Conservation (phyloP, 2,797 vertebrate genomes). For the Erpetoichthys calabaricus region DNA sequence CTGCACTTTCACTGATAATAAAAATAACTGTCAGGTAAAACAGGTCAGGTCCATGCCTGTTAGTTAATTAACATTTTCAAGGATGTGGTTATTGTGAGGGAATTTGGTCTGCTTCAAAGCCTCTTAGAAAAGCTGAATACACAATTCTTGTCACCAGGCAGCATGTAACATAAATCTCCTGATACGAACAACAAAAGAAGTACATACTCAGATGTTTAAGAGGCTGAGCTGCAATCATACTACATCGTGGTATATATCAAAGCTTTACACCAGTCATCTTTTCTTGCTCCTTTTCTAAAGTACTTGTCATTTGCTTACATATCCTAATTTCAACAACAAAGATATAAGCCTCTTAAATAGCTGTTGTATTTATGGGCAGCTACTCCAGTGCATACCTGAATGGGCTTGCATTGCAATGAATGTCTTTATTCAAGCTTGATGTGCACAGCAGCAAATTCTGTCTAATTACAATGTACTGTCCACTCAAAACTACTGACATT, state of each 20-base stretch:
- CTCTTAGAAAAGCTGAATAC: conserved; percentile 29
- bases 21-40: conserved; percentile 22
- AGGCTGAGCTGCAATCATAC: conserved; percentile 12
- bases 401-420: conserved; percentile 47
- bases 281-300: conserved; percentile 21
- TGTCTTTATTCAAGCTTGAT: conserved; percentile 35
- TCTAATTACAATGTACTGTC: conserved; percentile 52
- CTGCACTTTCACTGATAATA: neutral
- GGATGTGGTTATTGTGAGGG: conserved; percentile 25
- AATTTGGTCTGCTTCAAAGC: conserved; percentile 33
- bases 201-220: conserved; percentile 10
- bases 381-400: conserved; percentile 37
- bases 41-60: conserved; percentile 16
- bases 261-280: conserved; percentile 12
- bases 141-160: conserved; percentile 28
- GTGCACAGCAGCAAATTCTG: conserved; percentile 29
- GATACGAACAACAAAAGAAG: conserved; percentile 20
- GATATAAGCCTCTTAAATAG: conserved; percentile 42
- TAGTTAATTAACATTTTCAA: conserved; percentile 34
- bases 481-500: conserved; percentile 10
- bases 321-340: conserved; percentile 42
- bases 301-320: conserved; percentile 31
- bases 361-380: conserved; percentile 32
- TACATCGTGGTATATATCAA: conserved; percentile 13
- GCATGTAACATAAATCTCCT: conserved; percentile 30